Evolutionary conservation across 1,140 invertebrate genomes (phyloP), one percentile per base, ranked within the genome.

Genomic region (Drosophila guanche): DNA sequence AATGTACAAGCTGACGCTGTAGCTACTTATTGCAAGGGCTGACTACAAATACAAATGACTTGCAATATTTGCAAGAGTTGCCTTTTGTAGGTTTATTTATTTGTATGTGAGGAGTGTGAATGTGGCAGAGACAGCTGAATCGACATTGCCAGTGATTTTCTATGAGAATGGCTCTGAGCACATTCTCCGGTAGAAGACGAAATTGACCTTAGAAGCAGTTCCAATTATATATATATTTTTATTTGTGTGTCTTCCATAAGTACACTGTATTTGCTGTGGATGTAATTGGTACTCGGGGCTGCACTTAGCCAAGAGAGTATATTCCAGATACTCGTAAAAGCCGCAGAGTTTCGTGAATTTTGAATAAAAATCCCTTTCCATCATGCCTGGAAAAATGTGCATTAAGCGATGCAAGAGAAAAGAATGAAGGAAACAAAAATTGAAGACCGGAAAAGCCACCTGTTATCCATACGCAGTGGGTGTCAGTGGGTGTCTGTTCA

Each of bases 381-480:
- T 10, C 6, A 16, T 8, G n/a, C 58, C 10, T 54, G 10, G 52
- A 41, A 72, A 29, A 20, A 42, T 60, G 42, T 66, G 56, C 55
- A 52, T 47, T 62, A 62, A 76, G 56, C 70, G 73, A 45, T 52
- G 67, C 53, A 72, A 55, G 50, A 76, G 10, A 43, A 14, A 40
- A n/a, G 54, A 20, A 7, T 23, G 8, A 16, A 25, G 33, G 25
- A 42, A 67, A 67, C 46, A n/a, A 14, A 55, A 69, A 47, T 48
- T 68, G 27, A 68, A 48, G 33, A 41, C 83, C 77, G 77, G 77
- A 88, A 59, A 65, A 52, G 45, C 81, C 81, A 86, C 81, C 81
- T 86, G 81, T 74, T 77, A 75, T 66, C 66, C 59, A 50, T 67
- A 63, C 60, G 65, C 61, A 76, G 77, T 81, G 66, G 16, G 16